These are phyloP conservation scores for Gobio occitaniae DNA, from an alignment of 2,797 vertebrate species.

Conservation along the genomic window DNA sequence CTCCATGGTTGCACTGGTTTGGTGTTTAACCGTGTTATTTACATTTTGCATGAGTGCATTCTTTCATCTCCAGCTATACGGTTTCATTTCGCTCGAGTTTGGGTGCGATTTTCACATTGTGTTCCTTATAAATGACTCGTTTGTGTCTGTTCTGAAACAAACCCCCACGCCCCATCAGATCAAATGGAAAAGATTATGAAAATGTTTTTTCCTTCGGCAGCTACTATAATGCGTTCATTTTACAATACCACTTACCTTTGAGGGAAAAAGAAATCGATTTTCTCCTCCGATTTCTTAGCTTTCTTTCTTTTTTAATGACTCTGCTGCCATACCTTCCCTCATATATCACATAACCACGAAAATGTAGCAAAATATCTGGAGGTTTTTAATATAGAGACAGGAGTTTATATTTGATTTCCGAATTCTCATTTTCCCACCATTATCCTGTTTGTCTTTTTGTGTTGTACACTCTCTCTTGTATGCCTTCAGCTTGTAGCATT, in stretches of 20 bases:
- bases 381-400: constrained; percentile 43
- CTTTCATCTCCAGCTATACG: constrained; percentile 47
- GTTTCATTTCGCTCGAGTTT: constrained; percentile 28
- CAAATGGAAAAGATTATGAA: constrained; percentile 42
- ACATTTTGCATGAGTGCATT: constrained; percentile 54
- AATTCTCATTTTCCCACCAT: constrained; percentile 30
- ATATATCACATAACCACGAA: constrained; percentile 38
- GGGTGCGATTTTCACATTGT: constrained; percentile 32
- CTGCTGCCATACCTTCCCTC: constrained; percentile 50
- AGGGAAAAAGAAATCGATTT: constrained; percentile 22
- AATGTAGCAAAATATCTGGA: constrained; percentile 46
- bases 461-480: constrained; percentile 24
- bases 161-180: neutral
- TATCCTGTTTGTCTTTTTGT: constrained; percentile 42
- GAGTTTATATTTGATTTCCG: constrained; percentile 50
- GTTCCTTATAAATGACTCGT: constrained; percentile 40
- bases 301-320: constrained; percentile 38
- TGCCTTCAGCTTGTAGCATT: constrained; percentile 41
- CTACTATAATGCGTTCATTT: constrained; percentile 45
- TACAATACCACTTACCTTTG: constrained; percentile 34
- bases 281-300: constrained; percentile 17
- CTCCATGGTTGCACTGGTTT: constrained; percentile 47
- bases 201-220: constrained; percentile 46
- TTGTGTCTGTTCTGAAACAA: constrained; percentile 37
- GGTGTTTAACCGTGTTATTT: constrained; percentile 52